Base-by-base conservation (phyloP, 2,113 vertebrate genomes). In the Esox niger region DNA sequence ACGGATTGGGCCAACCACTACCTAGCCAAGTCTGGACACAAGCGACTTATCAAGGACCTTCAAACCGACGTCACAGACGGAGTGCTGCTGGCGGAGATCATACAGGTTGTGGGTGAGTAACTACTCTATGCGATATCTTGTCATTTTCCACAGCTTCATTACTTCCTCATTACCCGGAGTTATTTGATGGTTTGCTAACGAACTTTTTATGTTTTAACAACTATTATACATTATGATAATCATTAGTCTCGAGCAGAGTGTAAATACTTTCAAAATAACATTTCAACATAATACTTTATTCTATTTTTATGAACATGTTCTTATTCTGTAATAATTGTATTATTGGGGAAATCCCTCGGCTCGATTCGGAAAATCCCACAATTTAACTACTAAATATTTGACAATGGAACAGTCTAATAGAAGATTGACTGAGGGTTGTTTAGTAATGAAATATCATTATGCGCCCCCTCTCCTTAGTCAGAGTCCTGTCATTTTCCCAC, bases 1-100 rank as follows among this genome's bases (percentile, higher is more conserved):
- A 98, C 96, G 0, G 97, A 98, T 87, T 99, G 97, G 97, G 97
- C 96, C 75, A 99, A 98, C 88, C 96, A 98, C 77, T 98, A 98
- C 75, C 91, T 99, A 47, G 95, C 95, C 66, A 98, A 96, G 88
- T 98, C 97, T 0, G 97, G 97, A 82, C 94, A 97, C 88, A 96
- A 95, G 84, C 95, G 95, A 4, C 92, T 99, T 82, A 99, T 99
- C 89, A 96, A 94, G 84, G 96, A 98, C 82, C 92, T 98, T 31
- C 97, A 99, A 87, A 95, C 97, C 76, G 97, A 99, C 90, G 96
- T 98, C 66, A 94, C 94, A 0, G 97, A 99, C 30, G 97, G 97
- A 2, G 97, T 98, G 47, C 90, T 99, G 76, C 86, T 99, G 84
- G 97, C 97, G 11, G 95, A 99, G 90, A 96, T 99, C 81, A 98